phyloP scores from a whole-genome alignment of 2,797 vertebrate species.

The Molothrus aeneus region DNA sequence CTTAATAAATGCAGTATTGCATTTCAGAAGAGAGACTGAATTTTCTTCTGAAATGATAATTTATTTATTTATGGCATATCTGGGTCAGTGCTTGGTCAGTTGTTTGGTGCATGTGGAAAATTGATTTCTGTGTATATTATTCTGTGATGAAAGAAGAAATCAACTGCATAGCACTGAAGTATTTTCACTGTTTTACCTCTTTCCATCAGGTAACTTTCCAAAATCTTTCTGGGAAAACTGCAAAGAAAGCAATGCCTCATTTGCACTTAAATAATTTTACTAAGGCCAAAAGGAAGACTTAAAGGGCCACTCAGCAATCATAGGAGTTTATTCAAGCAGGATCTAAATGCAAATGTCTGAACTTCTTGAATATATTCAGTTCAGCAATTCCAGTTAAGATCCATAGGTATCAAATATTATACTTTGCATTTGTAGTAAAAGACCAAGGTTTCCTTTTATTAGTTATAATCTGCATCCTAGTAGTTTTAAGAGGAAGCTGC shows the following conservation, averaged over 20 bases:
- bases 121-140: background rate
- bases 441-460: background rate
- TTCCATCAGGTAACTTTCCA: background rate
- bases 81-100: background rate
- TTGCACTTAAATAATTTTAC: background rate
- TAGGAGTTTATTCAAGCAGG: background rate
- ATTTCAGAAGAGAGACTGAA: background rate
- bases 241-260: background rate
- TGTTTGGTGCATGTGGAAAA: background rate
- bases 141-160: background rate
- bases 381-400: background rate
- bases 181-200: background rate
- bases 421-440: background rate
- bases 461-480: background rate
- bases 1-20: background rate
- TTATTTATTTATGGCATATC: background rate
- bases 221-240: background rate
- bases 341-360: background rate
- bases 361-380: background rate
- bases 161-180: background rate
- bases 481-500: background rate
- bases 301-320: background rate
- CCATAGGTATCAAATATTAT: background rate
- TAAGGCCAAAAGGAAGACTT: background rate
- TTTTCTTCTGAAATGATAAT: background rate